phyloP scores from a whole-genome alignment of 2,113 vertebrate species.

The Dasyornis broadbenti region DNA sequence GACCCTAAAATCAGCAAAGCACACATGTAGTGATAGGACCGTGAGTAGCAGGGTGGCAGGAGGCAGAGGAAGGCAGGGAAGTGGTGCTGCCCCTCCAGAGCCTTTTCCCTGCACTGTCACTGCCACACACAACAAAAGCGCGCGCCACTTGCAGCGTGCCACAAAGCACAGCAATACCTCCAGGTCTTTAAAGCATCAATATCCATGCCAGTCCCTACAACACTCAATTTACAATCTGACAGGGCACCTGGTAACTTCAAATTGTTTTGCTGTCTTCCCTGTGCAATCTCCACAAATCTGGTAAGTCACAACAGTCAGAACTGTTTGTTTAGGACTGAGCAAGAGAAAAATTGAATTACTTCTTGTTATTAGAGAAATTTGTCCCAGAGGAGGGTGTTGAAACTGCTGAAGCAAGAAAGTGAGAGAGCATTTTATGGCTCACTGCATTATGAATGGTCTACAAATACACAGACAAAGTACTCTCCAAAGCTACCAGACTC shows the following conservation, averaged over 20 bases:
- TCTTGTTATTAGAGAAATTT: constrained; percentile 70
- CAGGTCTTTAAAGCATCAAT: neutral
- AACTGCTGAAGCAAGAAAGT: constrained; percentile 68
- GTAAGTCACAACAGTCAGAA: neutral
- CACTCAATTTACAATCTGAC: neutral
- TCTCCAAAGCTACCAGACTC: constrained; percentile 36
- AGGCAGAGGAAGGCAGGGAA: neutral
- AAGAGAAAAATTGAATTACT: constrained; percentile 73
- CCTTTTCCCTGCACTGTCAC: neutral
- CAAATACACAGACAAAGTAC: constrained; percentile 27
- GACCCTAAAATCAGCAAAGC: neutral
- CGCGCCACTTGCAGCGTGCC: neutral
- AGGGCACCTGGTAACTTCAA: neutral
- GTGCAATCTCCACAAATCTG: neutral
- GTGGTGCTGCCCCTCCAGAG: neutral
- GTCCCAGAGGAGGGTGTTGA: constrained; percentile 63
- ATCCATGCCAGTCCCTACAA: neutral
- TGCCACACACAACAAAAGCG: fast-evolving
- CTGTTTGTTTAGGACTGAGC: constrained; percentile 43
- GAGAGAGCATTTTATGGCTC: constrained; percentile 67
- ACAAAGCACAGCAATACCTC: neutral
- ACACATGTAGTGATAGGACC: fast-evolving
- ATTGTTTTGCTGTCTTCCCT: neutral
- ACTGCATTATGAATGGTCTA: constrained; percentile 14
- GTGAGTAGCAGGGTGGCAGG: neutral